Evolutionary conservation across 2,888 invertebrate genomes (phyloP), one percentile per base, ranked within the genome.

Genomic region (Eremobia ochroleuca): DNA sequence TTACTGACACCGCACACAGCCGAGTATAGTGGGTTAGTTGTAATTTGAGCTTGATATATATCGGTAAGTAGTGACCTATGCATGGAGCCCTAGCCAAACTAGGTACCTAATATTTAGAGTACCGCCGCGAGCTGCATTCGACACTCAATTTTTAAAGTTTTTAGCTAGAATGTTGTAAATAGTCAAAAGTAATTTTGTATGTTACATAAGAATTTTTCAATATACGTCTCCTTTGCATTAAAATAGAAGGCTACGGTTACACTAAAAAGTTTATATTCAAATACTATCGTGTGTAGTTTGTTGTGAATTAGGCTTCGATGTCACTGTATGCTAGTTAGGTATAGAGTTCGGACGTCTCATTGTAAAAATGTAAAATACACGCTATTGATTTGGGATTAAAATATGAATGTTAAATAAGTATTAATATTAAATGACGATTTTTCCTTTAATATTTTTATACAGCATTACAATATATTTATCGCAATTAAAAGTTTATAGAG

Each of bases 371-470:
- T 97, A 97, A 95, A 94, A 95, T 96, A 97, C 94, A 95, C 94
- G 95, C 95, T 95, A 95, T 94, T 94, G 91, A 94, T 94, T 96
- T 94, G 93, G 92, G 92, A 93, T 94, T 90, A 90, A 93, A 88
- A 82, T 94, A 95, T 95, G 93, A 94, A 96, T 95, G 95, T 95
- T 96, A 95, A 93, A 91, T 96, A 96, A 94, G 94, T 91, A 94
- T 93, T 94, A 93, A 93, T 94, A 95, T 92, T 94, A 94, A 94
- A 94, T 95, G 94, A 95, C 94, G 94, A 95, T 95, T 95, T 96
- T 97, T 96, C 94, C 96, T 97, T 97, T 96, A 96, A 96, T 96
- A 96, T 97, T 96, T 97, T 97, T 97, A 96, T 97, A 97, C 96
- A 97, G 96, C 96, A 96, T 96, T 95, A 96, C 94, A 95, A 94